Evolutionary conservation across 53 echinoderm and acorn worm genomes (phyloP).

Genomic region (Crossaster papposus): DNA sequence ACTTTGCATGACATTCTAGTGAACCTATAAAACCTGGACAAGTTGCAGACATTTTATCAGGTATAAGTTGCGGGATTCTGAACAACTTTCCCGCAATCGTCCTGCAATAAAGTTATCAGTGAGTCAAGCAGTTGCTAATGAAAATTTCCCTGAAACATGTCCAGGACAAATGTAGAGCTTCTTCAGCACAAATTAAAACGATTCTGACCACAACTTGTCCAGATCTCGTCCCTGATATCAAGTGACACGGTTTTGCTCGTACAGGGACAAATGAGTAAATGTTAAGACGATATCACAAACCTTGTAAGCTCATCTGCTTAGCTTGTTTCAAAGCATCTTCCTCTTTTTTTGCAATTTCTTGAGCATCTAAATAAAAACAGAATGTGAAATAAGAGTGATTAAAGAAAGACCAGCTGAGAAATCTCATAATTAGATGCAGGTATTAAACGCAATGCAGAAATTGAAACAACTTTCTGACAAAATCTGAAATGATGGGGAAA

Average conservation of each 20-base stretch:
- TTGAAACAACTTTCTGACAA: neutral
- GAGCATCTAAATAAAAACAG: conserved; percentile 55
- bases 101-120: too few relatives aligned
- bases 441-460: neutral
- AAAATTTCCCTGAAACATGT: neutral
- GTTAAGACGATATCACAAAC: conserved; percentile 11
- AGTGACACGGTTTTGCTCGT: neutral
- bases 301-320: conserved; percentile 89
- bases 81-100: neutral
- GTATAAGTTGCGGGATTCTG: too few relatives aligned
- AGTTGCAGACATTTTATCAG: too few relatives aligned
- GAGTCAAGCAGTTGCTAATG: neutral
- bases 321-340: conserved; percentile 81
- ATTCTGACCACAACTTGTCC: neutral
- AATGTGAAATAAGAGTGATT: neutral
- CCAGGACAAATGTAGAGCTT: too few relatives aligned
- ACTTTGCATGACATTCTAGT: too few relatives aligned
- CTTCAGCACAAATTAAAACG: too few relatives aligned
- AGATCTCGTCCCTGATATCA: neutral
- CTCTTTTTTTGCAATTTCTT: conserved; percentile 67
- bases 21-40: too few relatives aligned
- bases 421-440: neutral
- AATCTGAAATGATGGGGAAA: too few relatives aligned
- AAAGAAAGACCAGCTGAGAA: neutral
- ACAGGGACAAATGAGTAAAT: neutral